Percentiles rank a stretch among this genome's conserved stretches.
phyloP scores from a whole-genome alignment of 1,140 invertebrate species.

The Ephestia elutella region DNA sequence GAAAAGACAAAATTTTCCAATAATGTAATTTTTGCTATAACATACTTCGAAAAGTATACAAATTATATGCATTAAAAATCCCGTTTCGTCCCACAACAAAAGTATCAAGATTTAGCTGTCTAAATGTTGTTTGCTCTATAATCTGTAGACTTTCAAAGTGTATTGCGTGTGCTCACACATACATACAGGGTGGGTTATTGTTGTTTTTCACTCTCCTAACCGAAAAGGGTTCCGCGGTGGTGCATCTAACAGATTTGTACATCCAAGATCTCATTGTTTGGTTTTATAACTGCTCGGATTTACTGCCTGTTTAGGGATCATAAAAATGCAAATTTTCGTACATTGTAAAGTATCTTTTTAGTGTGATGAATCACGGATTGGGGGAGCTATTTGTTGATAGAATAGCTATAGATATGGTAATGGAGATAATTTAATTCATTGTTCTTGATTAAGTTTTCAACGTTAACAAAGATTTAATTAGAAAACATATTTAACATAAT shows the following conservation, averaged over 20 bases:
- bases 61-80: not conserved
- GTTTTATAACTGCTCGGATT: constrained; percentile 52
- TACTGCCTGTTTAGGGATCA: constrained; percentile 61
- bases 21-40: too few species aligned
- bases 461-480: not conserved
- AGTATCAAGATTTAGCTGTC: not conserved
- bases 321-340: constrained; percentile 64
- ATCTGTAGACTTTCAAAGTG: constrained; percentile 49
- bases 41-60: too few species aligned
- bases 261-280: constrained; percentile 29
- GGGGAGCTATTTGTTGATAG: constrained; percentile 8
- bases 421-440: constrained; percentile 1
- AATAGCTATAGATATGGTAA: not conserved
- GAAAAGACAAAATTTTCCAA: too few species aligned
- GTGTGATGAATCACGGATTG: constrained; percentile 34
- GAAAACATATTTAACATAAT: too few species aligned
- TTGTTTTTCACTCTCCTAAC: constrained; percentile 64
- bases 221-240: constrained; percentile 48
- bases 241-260: constrained; percentile 52
- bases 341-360: constrained; percentile 37
- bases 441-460: not conserved
- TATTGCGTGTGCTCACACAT: constrained; percentile 68
- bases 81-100: not conserved
- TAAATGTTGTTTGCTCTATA: not conserved
- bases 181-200: constrained; percentile 61